Percentiles rank a stretch among this genome's conserved stretches.
phyloP scores from a whole-genome alignment of 2,888 invertebrate genomes.

The Choreutis nemorana region DNA sequence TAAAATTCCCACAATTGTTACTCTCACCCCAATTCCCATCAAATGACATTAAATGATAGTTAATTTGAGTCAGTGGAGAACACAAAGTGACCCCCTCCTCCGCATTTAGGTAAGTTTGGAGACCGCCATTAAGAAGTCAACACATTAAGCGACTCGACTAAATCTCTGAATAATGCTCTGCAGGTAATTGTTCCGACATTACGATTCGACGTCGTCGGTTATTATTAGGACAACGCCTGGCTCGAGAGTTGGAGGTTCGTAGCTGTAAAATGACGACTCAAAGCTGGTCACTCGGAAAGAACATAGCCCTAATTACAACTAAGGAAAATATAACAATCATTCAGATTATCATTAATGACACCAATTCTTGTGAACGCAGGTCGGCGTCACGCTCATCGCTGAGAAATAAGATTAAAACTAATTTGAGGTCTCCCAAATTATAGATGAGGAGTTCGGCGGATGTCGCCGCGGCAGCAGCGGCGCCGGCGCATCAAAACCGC shows the following conservation, averaged over 20 bases:
- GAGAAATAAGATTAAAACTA: constrained; percentile 57
- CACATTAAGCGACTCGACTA: constrained; percentile 33
- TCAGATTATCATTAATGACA: constrained; percentile 61
- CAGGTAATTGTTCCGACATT: constrained; percentile 38
- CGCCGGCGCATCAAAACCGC: constrained; percentile 58
- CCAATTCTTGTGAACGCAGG: constrained; percentile 45
- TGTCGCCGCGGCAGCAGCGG: constrained; percentile 50
- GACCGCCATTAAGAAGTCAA: constrained; percentile 36
- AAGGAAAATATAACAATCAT: constrained; percentile 40
- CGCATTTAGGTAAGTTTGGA: constrained; percentile 21
- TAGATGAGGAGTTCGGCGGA: constrained; percentile 51
- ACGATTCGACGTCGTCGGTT: constrained; percentile 31
- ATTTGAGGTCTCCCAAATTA: constrained; percentile 64
- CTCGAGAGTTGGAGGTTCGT: neutral
- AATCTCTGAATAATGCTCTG: constrained; percentile 24
- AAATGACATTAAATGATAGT: constrained; percentile 53
- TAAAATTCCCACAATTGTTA: constrained; percentile 41
- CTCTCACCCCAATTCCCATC: constrained; percentile 42
- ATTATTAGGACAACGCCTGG: constrained; percentile 31
- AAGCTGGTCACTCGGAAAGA: neutral
- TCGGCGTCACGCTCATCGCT: constrained; percentile 57
- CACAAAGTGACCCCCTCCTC: constrained; percentile 24
- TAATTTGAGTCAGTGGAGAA: constrained; percentile 37
- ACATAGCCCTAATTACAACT: constrained; percentile 19
- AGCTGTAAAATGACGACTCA: neutral